A percentile compares a stretch with the other conserved stretches of the same genome.
Conservation (phyloP, 2,888 invertebrate genomes). For the Drosophila affinis region DNA sequence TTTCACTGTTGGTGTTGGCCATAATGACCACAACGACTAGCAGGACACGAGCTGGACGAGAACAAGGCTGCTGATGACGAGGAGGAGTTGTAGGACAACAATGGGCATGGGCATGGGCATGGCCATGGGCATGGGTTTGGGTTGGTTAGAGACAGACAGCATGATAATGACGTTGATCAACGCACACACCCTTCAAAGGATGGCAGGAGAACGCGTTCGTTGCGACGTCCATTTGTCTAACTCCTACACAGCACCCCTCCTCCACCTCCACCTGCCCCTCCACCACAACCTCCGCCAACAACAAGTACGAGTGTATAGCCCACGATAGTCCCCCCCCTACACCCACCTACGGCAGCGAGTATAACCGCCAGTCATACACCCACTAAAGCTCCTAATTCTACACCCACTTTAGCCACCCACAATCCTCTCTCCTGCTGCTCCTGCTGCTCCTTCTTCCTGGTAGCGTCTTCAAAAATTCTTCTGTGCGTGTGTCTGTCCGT, state of each 20-base stretch:
- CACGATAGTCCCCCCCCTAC: too few species aligned
- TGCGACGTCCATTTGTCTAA: slow-evolving; percentile 71
- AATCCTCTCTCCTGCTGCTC: background rate
- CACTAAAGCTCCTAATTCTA: background rate
- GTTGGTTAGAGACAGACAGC: slow-evolving; percentile 26
- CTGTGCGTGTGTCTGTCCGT: background rate
- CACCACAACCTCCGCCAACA: background rate
- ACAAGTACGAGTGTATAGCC: background rate
- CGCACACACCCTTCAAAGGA: slow-evolving; percentile 62
- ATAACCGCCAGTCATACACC: background rate
- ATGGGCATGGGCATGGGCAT: slow-evolving; percentile 26
- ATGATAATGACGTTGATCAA: slow-evolving; percentile 74
- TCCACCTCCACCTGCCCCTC: background rate
- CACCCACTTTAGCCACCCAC: too few species aligned
- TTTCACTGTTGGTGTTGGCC: slow-evolving; percentile 60
- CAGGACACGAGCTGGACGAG: background rate
- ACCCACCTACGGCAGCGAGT: background rate
- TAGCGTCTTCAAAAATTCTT: background rate
- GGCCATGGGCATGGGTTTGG: slow-evolving; percentile 20
- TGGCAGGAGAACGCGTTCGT: slow-evolving; percentile 39
- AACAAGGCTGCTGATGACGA: slow-evolving; percentile 20
- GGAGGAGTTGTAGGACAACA: slow-evolving; percentile 28
- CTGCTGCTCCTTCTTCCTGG: background rate
- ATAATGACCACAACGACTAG: slow-evolving; percentile 55
- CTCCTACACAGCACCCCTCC: slow-evolving; percentile 5